Base-by-base conservation (phyloP, 2,113 vertebrate species). In the Glareola pratincola region DNA sequence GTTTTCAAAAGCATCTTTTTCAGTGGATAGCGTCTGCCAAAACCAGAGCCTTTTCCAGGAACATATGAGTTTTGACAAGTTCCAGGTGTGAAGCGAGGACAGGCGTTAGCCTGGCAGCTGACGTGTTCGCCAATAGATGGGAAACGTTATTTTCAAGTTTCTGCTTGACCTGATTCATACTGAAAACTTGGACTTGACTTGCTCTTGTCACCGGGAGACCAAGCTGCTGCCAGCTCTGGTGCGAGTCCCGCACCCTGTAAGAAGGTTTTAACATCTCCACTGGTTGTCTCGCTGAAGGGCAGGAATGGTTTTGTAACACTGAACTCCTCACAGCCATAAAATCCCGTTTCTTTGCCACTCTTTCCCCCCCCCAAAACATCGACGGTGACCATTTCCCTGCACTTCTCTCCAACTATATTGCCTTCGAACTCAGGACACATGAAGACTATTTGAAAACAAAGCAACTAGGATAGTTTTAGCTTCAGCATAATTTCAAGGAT, bases 51-150 rank as follows among this genome's bases (percentile, higher is more conserved):
- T 89, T 85, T 87, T n/a, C 90, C 69, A 74, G 84, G 90, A 75
- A 45, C 56, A 21, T 32, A 5, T 15, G 50, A 88, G 68, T 30
- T 84, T 76, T 89, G 80, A 91, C 77, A 85, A 34, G 80, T 37
- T 83, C 87, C 87, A 91, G 92, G 94, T 93, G 92, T 85, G 92
- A 71, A 53, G 51, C 1, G 14, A 59, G 77, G 85, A 10, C 69
- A 66, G 68, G 68, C 41, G 1, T 30, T 73, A 27, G 47, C 29
- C 76, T 57, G 74, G 85, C 81, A 94, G 87, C 92, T 89, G 84
- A 74, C 0, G 0, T 17, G 1, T 45, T n/a, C 15, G 1, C 75
- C 10, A 1, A 8, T 11, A 37, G 9, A 51, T 2, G 34, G 53
- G 63, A 41, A 57, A 80, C 4, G 4, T 53, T 57, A 60, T 57